Conservation (phyloP, 64 coral and sea anemone genomes). For the Pocillopora verrucosa region DNA sequence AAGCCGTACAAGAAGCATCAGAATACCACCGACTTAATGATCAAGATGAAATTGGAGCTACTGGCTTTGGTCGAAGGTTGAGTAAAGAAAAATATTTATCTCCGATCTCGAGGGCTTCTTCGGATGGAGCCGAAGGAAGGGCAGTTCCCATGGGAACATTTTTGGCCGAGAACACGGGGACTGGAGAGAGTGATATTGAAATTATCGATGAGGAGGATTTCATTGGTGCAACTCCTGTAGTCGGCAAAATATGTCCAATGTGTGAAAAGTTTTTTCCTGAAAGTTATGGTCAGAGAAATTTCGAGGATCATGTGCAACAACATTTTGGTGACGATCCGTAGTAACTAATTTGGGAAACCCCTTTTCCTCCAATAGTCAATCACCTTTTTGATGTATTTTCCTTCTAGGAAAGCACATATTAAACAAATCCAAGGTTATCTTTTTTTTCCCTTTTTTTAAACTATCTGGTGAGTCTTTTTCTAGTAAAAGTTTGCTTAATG, state of each 20-base stretch:
- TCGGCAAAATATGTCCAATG: conserved; percentile 38
- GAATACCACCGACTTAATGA: background rate
- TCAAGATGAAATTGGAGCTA: background rate
- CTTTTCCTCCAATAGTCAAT: background rate
- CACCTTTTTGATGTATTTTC: background rate
- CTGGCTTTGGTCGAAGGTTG: background rate
- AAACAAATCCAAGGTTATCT: too few relatives aligned
- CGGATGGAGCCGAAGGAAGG: background rate
- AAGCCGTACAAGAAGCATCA: conserved; percentile 28
- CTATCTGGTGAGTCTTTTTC: too few relatives aligned
- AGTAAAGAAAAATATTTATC: background rate
- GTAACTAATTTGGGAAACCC: background rate
- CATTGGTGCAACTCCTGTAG: background rate
- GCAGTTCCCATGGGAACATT: background rate
- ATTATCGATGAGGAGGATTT: conserved; percentile 35
- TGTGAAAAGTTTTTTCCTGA: conserved; percentile 23
- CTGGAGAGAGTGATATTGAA: conserved; percentile 32
- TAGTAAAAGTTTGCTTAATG: too few relatives aligned
- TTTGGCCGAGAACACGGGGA: background rate
- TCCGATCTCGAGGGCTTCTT: background rate
- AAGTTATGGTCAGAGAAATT: conserved; percentile 5
- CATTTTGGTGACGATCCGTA: conserved; percentile 36
- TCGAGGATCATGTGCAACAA: conserved; percentile 31
- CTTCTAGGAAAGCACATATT: too few relatives aligned
- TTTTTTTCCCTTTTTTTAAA: too few relatives aligned